Evolutionary conservation across 2,797 vertebrate genomes (phyloP).

Genomic region (Setipinna tenuifilis): DNA sequence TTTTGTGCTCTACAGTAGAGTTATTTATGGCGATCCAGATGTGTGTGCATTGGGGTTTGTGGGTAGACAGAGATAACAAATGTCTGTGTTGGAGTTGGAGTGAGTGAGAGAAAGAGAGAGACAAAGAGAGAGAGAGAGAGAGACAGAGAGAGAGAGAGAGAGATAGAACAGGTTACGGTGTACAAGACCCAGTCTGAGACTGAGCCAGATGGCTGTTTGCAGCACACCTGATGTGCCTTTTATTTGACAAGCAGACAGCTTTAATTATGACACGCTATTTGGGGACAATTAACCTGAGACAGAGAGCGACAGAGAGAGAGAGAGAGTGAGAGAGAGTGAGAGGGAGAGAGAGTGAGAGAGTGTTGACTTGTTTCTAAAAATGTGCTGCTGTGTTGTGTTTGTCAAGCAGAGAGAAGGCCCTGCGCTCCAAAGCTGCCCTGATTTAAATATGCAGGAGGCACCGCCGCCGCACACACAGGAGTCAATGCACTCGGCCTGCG

Average conservation of each 20-base stretch:
- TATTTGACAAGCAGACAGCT: conserved; percentile 18
- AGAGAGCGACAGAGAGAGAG: neutral
- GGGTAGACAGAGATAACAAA: neutral
- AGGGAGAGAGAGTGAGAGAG: neutral
- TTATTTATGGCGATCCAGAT: neutral
- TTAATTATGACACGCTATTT: conserved; percentile 35
- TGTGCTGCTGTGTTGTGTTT: conserved; percentile 6
- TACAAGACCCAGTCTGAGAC: conserved; percentile 27
- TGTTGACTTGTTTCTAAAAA: conserved; percentile 14
- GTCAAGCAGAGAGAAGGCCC: neutral
- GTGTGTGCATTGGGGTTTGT: neutral
- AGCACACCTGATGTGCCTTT: conserved; percentile 16
- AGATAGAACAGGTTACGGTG: neutral
- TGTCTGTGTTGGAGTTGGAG: neutral
- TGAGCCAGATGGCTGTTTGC: conserved; percentile 30
- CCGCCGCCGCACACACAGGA: conserved; percentile 1
- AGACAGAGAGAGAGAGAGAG: neutral
- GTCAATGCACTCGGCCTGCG: neutral
- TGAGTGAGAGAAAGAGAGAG: neutral
- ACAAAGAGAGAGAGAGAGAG: neutral
- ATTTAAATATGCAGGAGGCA: conserved; percentile 18
- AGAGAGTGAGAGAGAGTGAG: neutral
- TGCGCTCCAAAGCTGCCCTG: neutral
- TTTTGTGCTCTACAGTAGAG: neutral
- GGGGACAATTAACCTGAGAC: conserved; percentile 35